Base-by-base conservation (phyloP, 92 coral and sea anemone genomes). In the Umimayanthus kanabou region DNA sequence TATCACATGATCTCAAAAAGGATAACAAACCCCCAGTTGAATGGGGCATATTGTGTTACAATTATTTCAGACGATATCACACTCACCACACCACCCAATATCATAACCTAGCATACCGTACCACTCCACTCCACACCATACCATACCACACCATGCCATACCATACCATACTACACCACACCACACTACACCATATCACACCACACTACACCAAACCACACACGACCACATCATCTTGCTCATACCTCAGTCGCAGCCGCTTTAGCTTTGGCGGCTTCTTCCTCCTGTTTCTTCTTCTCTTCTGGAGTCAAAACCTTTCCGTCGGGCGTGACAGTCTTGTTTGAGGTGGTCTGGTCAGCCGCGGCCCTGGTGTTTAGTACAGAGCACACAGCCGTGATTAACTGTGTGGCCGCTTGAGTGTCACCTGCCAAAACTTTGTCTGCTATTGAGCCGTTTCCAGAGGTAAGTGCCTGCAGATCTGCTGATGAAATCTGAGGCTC, bases 391-490 rank as follows among this genome's bases (percentile, higher is more conserved):
- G 94, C 47, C 9, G 87, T 85, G 22, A 92, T 80, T 15, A 92
- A 69, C 78, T 94, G 96, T 9, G 93, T 84, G 7, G 93, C 88
- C 22, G 92, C 91, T 23, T 94, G 94, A 20, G 87, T 71, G 77
- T 94, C 88, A n/a, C 96, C 94, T 2, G 94, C 91, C 8, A 92
- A 82, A 74, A 85, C 84, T 91, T 88, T 92, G 91, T 94, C 90
- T 4, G 82, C 90, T 26, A 94, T 86, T 2, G 88, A 53, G 4
- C 96, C 93, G 20, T 94, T 88, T 13, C 58, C 37, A n/a, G 92
- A 86, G 2, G 82, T 82, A 37, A 93, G 45, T 29, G 86, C 29
- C 33, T 85, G 14, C 49, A 93, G 86, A 5, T 91, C 84, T 15
- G 57, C 73, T 25, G 50, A 15, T 73, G 78, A 23, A n/a, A 91